Evolutionary conservation across 2,888 invertebrate species (phyloP).

Genomic region (Crocallis elinguaria): DNA sequence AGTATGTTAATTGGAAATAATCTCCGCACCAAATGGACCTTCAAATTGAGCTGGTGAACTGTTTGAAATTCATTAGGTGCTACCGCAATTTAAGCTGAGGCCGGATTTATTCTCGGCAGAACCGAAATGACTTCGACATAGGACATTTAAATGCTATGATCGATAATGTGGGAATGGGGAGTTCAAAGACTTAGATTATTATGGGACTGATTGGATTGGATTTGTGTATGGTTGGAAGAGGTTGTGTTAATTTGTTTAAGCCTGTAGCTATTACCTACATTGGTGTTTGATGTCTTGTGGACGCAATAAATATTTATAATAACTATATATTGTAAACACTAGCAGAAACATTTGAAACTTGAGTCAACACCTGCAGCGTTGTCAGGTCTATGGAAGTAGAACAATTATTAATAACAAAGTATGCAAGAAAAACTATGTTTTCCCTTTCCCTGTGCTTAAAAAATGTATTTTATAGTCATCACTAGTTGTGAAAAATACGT

Average conservation of each 20-base stretch:
- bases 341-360: too few relatives aligned
- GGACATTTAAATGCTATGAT: slow-evolving; percentile 27
- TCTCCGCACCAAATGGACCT: slow-evolving; percentile 43
- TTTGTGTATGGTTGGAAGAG: neutral
- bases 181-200: slow-evolving; percentile 21
- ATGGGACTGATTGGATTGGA: slow-evolving; percentile 16
- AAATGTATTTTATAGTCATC: too few relatives aligned
- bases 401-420: too few relatives aligned
- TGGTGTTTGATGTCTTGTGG: too few relatives aligned
- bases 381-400: too few relatives aligned
- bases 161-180: slow-evolving; percentile 20
- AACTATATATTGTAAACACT: too few relatives aligned
- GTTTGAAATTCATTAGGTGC: slow-evolving; percentile 44
- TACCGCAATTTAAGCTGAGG: slow-evolving; percentile 40
- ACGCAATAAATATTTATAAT: too few relatives aligned
- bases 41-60: slow-evolving; percentile 44
- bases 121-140: slow-evolving; percentile 36
- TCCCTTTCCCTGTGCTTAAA: too few relatives aligned
- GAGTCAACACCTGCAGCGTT: too few relatives aligned
- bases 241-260: neutral
- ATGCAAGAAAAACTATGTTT: too few relatives aligned
- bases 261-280: too few relatives aligned
- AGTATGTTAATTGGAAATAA: slow-evolving; percentile 44
- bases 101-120: slow-evolving; percentile 38
- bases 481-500: too few relatives aligned